Conservation (phyloP, 2,888 invertebrate genomes). For the Galeopsomyia nigrocyanea region DNA sequence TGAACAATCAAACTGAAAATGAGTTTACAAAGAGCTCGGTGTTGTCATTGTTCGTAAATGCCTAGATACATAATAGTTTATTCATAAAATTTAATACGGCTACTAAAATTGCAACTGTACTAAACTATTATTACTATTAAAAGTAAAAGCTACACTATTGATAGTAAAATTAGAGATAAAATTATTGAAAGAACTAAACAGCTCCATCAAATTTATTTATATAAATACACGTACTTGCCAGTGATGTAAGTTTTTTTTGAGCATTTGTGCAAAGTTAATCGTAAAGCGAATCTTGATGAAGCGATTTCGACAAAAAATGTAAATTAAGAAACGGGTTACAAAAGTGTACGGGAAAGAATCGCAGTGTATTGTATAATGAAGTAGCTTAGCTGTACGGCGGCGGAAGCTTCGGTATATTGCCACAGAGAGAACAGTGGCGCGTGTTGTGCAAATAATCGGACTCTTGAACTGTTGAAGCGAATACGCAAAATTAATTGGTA, state of each 20-base stretch:
- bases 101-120: constrained; percentile 38
- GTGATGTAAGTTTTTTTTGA: constrained; percentile 61
- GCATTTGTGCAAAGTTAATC: constrained; percentile 46
- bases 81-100: constrained; percentile 16
- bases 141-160: constrained; percentile 28
- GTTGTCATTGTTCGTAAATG: constrained; percentile 56
- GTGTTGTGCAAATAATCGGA: constrained; percentile 41
- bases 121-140: constrained; percentile 34
- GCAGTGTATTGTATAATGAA: constrained; percentile 58
- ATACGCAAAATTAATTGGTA: neutral
- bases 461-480: constrained; percentile 10
- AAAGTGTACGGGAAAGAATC: constrained; percentile 42
- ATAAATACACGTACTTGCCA: constrained; percentile 61
- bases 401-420: constrained; percentile 52
- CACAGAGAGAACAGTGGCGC: constrained; percentile 52
- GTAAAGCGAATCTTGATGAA: constrained; percentile 32
- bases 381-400: constrained; percentile 58
- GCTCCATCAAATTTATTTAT: constrained; percentile 43
- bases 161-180: constrained; percentile 16
- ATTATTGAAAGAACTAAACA: constrained; percentile 17
- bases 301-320: neutral
- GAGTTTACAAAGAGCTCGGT: constrained; percentile 40
- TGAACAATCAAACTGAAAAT: constrained; percentile 9
- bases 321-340: constrained; percentile 46
- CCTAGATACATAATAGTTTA: constrained; percentile 48